Base-by-base conservation (phyloP, 2,888 invertebrate species). In the Tetragonula carbonaria region DNA sequence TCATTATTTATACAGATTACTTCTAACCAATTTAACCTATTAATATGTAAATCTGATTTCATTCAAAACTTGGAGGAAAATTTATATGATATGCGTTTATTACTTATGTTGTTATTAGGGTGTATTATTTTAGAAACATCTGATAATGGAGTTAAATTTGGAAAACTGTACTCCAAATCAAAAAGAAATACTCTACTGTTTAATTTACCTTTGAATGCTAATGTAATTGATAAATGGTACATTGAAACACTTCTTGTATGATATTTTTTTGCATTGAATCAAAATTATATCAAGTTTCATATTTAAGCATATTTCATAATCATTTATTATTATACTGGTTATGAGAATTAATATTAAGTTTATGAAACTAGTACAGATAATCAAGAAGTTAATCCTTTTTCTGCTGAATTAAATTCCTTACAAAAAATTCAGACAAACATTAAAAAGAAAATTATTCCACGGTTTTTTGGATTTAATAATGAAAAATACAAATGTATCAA, bases 71-170 rank as follows among this genome's bases (percentile, higher is more conserved):
- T 73, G 28, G 38, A 0, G 66, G 4, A 11, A 53, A 13, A 70
- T 78, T 83, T 86, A 85, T 80, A 88, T 92, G 90, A 89, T 89
- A 92, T 92, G 92, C 91, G 79, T 87, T 80, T 91, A 80, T 81
- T 91, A 88, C 85, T 76, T 59, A 78, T 78, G 53, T 59, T 91
- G 62, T 70, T 92, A 55, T 80, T 92, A 23, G 81, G 74, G 23
- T 91, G 80, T 50, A 66, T 88, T 13, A 73, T 90, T 72, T 79
- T 80, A 55, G 57, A 87, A 55, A 74, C 86, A 74, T 73, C 65
- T 28, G 66, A 80, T n/a, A 71, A 84, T 50, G 78, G 76, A 72
- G 23, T 77, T 14, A 57, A 38, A 11, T 65, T 70, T 38, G 62
- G 72, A 50, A 80, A 74, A 55, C 33, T 70, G 2, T 53, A 77